Conservation (phyloP, 2,113 vertebrate genomes). For the Dunckerocampus dactyliophorus region DNA sequence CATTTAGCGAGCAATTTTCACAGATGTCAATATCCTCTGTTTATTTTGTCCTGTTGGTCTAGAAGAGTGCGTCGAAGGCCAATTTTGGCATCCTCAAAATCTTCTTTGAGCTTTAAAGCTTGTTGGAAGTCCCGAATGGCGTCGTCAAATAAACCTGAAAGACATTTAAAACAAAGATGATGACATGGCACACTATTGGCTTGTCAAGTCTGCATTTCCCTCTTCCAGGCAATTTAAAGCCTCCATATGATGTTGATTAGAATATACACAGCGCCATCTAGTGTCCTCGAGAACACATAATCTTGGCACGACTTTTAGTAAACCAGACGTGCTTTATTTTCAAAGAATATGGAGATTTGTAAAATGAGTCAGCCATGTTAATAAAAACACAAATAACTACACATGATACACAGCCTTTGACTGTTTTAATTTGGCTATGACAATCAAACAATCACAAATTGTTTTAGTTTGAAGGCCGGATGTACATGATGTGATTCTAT, state of each 20-base stretch:
- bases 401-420: background rate
- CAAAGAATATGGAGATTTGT: background rate
- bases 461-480: background rate
- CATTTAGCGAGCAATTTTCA: background rate
- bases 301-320: background rate
- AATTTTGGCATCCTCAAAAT: slow-evolving; percentile 86
- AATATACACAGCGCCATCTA: slow-evolving; percentile 42
- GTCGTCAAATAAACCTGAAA: slow-evolving; percentile 84
- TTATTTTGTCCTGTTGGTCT: slow-evolving; percentile 83
- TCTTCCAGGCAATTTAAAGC: background rate
- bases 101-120: slow-evolving; percentile 81
- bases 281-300: slow-evolving; percentile 15
- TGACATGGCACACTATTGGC: background rate
- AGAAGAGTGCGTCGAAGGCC: slow-evolving; percentile 84
- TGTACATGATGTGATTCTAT: background rate
- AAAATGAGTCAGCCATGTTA: background rate
- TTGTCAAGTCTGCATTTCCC: slow-evolving; percentile 5
- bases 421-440: background rate
- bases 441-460: background rate
- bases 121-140: slow-evolving; percentile 87
- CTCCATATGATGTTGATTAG: background rate
- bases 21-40: slow-evolving; percentile 68
- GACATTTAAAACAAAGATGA: slow-evolving; percentile 9
- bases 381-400: background rate
- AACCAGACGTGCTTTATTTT: background rate